These are phyloP conservation scores for Melikaiella ostensackeni DNA, from an alignment of 2,888 invertebrate genomes.

Conservation along the genomic window DNA sequence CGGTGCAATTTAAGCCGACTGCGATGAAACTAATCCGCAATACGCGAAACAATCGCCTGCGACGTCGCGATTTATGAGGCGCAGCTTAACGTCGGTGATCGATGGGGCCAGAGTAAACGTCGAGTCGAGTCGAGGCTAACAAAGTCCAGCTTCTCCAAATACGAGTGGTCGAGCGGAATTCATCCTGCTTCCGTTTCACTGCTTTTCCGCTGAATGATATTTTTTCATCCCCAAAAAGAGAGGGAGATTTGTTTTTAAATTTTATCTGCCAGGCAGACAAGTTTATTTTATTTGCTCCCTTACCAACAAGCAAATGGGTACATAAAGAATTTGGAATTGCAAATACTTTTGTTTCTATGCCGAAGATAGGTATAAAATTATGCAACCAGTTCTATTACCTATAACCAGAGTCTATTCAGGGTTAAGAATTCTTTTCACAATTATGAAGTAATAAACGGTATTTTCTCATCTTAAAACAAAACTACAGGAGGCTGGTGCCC, in stretches of 20 bases:
- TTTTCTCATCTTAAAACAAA: too few species aligned
- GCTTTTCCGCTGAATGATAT: background rate
- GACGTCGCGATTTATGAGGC: slow-evolving; percentile 33
- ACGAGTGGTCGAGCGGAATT: slow-evolving; percentile 32
- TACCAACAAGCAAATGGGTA: background rate
- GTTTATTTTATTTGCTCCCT: background rate
- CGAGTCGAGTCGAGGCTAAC: slow-evolving; percentile 31
- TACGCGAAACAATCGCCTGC: slow-evolving; percentile 37
- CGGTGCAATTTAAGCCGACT: slow-evolving; percentile 33
- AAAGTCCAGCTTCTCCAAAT: slow-evolving; percentile 38
- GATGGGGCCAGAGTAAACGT: slow-evolving; percentile 36
- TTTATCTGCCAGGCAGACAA: background rate
- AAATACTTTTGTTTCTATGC: too few species aligned
- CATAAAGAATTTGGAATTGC: background rate
- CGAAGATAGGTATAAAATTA: too few species aligned
- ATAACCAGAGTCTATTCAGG: too few species aligned
- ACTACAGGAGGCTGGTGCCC: too few species aligned
- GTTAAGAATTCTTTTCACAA: too few species aligned
- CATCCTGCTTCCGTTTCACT: slow-evolving; percentile 29
- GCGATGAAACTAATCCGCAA: slow-evolving; percentile 37
- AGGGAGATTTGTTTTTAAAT: background rate
- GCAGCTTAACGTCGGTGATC: slow-evolving; percentile 34
- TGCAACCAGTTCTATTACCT: too few species aligned
- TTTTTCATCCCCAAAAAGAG: slow-evolving; percentile 5
- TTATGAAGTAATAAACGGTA: too few species aligned